Conservation (phyloP, 2,113 vertebrate species). For the Phalacrocorax carbo region DNA sequence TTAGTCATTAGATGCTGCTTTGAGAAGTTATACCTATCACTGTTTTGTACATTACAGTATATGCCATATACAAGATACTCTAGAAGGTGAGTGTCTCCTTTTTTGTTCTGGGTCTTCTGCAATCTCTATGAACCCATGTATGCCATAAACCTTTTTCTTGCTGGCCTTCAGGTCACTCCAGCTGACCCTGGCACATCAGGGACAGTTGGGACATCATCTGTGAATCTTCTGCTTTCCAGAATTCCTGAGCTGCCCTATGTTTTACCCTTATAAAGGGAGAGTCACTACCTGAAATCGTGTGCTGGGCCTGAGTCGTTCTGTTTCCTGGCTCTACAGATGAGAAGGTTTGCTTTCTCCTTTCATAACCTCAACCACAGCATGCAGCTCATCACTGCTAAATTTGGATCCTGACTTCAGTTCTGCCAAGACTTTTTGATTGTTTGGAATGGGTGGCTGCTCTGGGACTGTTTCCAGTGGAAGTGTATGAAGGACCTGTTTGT, state of each 20-base stretch:
- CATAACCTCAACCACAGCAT: background rate
- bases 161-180: background rate
- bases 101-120: background rate
- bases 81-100: background rate
- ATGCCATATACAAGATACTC: background rate
- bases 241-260: background rate
- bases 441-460: conserved; percentile 11
- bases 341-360: conserved; percentile 4
- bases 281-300: background rate
- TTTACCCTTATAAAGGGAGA: background rate
- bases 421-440: background rate
- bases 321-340: background rate
- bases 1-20: conserved; percentile 3
- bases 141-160: background rate
- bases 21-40: background rate
- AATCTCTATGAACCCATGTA: background rate
- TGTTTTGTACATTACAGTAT: background rate
- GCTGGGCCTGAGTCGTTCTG: background rate
- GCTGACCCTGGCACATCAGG: background rate
- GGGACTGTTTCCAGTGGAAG: conserved; percentile 21
- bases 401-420: conserved; percentile 17
- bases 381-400: conserved; percentile 7
- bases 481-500: conserved; percentile 23
- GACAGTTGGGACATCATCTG: background rate
- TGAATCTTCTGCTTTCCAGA: background rate